A percentile compares a stretch with the other conserved stretches of the same genome.
Evolutionary conservation across 2,888 invertebrate species (phyloP).

Genomic region (Lasioglossum villosulum): DNA sequence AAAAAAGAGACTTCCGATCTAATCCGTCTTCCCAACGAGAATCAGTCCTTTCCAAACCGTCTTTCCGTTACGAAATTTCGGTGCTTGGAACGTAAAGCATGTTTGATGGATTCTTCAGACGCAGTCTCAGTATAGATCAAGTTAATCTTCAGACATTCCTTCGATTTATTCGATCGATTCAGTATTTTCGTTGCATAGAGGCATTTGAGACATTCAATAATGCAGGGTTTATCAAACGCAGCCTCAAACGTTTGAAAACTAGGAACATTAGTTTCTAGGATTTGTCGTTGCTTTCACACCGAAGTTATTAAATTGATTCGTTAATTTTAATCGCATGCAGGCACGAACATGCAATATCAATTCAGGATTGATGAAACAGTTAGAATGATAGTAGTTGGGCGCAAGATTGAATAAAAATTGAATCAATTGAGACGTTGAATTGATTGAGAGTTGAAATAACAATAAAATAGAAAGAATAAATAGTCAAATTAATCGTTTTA

Average conservation of each 20-base stretch:
- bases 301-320: neutral
- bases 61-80: neutral
- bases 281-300: neutral
- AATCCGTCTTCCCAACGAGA: neutral
- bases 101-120: neutral
- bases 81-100: neutral
- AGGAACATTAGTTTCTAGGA: neutral
- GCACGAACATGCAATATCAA: no score
- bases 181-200: neutral
- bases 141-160: neutral
- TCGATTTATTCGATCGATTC: neutral
- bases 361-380: neutral
- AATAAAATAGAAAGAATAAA: no score
- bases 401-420: neutral
- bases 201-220: neutral
- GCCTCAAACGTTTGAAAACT: neutral
- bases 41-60: neutral
- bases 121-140: neutral
- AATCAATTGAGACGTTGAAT: neutral
- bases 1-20: neutral
- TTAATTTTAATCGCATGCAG: neutral
- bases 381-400: neutral
- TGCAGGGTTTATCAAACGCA: neutral
- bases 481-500: neutral
- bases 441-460: no score